A percentile compares a stretch with the other conserved stretches of the same genome.
phyloP scores from a whole-genome alignment of 2,797 vertebrate genomes.

The Micrastur ruficollis region DNA sequence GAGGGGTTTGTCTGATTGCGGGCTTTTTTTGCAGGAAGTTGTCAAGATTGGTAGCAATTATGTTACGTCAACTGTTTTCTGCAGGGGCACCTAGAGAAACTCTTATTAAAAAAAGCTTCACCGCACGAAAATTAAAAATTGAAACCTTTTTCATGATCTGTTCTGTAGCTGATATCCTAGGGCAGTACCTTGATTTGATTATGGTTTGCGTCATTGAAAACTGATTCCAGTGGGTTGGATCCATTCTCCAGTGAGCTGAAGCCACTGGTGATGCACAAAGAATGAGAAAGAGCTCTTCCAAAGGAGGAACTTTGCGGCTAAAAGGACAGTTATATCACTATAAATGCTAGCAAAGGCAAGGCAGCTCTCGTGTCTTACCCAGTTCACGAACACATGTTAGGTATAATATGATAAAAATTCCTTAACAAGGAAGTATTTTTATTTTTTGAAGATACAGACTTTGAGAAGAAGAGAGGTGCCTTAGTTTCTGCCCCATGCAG shows the following conservation, averaged over 20 bases:
- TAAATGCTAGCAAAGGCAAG: background rate
- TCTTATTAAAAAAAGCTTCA: background rate
- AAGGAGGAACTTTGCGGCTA: background rate
- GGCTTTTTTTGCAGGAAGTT: background rate
- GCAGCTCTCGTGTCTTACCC: background rate
- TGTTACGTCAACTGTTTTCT: background rate
- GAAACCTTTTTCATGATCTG: background rate
- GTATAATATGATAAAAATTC: background rate
- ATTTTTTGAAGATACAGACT: background rate
- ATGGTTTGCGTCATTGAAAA: slow-evolving; percentile 16
- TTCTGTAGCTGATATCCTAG: slow-evolving; percentile 13
- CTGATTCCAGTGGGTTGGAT: background rate
- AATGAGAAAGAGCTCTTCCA: background rate
- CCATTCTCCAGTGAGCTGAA: background rate
- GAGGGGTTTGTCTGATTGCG: background rate
- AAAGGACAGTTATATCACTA: background rate
- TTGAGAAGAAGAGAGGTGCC: background rate
- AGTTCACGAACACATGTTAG: background rate
- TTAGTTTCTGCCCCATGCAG: background rate
- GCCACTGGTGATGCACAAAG: background rate
- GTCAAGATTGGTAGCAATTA: background rate
- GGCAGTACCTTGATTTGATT: slow-evolving; percentile 19
- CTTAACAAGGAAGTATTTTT: background rate
- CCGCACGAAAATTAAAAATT: slow-evolving; percentile 15
- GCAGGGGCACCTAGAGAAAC: background rate